A percentile compares a stretch with the other conserved stretches of the same genome.
Conservation (phyloP, 2,113 vertebrate genomes). For the human region GRCh38 chr2:76558501-76559000, state of each 20-base stretch:
- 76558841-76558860: accelerated
- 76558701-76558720: background rate
- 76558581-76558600: background rate
- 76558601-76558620: background rate
- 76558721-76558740: background rate
- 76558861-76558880: background rate
- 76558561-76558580: background rate
- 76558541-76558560: background rate
- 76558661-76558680: background rate
- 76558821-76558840: background rate
- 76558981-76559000: background rate
- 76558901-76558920: background rate
- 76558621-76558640: too few relatives aligned
- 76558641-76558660: background rate
- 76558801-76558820: accelerated
- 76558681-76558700: background rate
- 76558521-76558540: slow-evolving; percentile 49
- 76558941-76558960: background rate
- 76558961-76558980: background rate
- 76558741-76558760: background rate
- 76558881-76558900: background rate
- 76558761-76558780: too few relatives aligned
- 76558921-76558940: background rate
- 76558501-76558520: background rate
- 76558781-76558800: background rate